These are phyloP conservation scores for Neosilurus mollespiculum DNA, from an alignment of 2,797 vertebrate species.

Conservation along the genomic window DNA sequence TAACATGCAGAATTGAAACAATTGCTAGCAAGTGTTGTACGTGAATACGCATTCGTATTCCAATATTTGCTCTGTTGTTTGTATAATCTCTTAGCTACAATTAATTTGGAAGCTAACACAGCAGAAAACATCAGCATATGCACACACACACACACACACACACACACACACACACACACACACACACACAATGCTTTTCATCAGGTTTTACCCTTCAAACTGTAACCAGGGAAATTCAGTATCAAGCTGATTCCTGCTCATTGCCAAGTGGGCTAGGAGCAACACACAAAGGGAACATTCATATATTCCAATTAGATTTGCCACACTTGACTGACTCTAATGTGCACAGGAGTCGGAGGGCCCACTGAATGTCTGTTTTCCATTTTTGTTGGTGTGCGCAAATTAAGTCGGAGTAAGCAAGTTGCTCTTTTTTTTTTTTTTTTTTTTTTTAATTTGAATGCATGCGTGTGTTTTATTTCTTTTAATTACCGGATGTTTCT, in stretches of 20 bases:
- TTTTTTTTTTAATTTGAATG: slow-evolving; percentile 14
- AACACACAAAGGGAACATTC: slow-evolving; percentile 69
- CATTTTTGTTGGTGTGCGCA: slow-evolving; percentile 70
- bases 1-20: background rate
- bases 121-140: slow-evolving; percentile 30
- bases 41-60: slow-evolving; percentile 1
- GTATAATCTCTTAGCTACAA: slow-evolving; percentile 33
- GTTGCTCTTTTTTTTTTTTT: slow-evolving; percentile 47
- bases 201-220: slow-evolving; percentile 48
- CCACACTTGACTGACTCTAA: slow-evolving; percentile 63
- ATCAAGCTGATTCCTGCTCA: slow-evolving; percentile 55
- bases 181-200: slow-evolving; percentile 42
- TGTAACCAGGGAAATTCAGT: slow-evolving; percentile 59
- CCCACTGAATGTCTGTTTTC: slow-evolving; percentile 64
- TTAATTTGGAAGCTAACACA: slow-evolving; percentile 41
- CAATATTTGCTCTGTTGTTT: slow-evolving; percentile 26
- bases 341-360: slow-evolving; percentile 57
- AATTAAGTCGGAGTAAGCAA: slow-evolving; percentile 61
- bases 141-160: background rate
- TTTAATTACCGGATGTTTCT: slow-evolving; percentile 61
- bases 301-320: slow-evolving; percentile 72
- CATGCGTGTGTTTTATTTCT: slow-evolving; percentile 45
- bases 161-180: slow-evolving; percentile 26
- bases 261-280: slow-evolving; percentile 59
- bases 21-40: background rate